A percentile compares a stretch with the other conserved stretches of the same genome.
Evolutionary conservation across 1,140 invertebrate species (phyloP).

Genomic region (Drosophila athabasca): DNA sequence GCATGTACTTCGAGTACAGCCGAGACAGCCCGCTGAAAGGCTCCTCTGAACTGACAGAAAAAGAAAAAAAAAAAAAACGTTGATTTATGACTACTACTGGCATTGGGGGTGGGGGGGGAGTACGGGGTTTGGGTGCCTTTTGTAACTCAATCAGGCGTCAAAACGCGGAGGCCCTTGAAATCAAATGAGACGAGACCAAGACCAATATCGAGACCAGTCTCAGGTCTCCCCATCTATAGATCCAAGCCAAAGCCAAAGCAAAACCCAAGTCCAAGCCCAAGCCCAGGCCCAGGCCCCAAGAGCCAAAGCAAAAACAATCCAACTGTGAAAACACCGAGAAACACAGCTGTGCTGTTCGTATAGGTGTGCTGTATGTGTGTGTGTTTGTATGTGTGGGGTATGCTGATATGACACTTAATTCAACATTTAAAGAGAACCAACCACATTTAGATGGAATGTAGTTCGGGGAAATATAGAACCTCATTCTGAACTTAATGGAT

Average conservation of each 20-base stretch:
- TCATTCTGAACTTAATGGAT: no score
- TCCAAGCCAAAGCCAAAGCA: slow-evolving; percentile 22
- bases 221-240: slow-evolving; percentile 12
- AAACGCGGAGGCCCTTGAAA: slow-evolving; percentile 72
- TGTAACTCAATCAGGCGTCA: slow-evolving; percentile 81
- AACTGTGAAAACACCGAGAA: slow-evolving; percentile 59
- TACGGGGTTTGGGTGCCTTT: slow-evolving; percentile 16
- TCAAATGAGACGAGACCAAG: slow-evolving; percentile 53
- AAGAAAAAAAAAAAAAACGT: slow-evolving; percentile 10
- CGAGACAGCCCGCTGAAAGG: neutral
- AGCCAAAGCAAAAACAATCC: slow-evolving; percentile 39
- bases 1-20: slow-evolving; percentile 25
- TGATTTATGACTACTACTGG: slow-evolving; percentile 29
- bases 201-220: slow-evolving; percentile 53
- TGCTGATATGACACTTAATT: neutral
- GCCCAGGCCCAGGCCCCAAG: neutral
- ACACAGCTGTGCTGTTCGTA: slow-evolving; percentile 57
- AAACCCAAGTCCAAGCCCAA: slow-evolving; percentile 5
- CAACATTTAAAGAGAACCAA: no score
- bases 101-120: neutral
- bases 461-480: no score
- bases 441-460: no score
- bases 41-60: neutral
- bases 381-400: slow-evolving; percentile 20
- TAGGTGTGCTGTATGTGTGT: neutral